These are phyloP conservation scores for Perizoma flavofasciatum DNA, from an alignment of 2,888 invertebrate genomes.

Conservation along the genomic window DNA sequence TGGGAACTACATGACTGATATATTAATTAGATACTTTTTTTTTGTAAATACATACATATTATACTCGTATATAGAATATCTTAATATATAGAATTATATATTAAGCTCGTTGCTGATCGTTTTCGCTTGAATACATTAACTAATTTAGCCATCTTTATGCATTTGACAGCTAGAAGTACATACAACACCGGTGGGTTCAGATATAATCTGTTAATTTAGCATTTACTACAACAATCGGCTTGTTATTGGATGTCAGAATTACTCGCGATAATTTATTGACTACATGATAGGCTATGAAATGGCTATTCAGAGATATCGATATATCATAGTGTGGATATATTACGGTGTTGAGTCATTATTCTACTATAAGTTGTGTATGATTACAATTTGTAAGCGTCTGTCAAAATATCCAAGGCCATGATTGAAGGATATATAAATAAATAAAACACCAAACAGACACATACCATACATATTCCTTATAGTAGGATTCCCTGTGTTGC, in stretches of 20 bases:
- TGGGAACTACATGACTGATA: too few relatives aligned
- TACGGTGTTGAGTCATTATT: constrained; percentile 2
- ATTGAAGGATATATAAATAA: too few relatives aligned
- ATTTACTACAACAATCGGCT: constrained; percentile 34
- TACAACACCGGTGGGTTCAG: constrained; percentile 17
- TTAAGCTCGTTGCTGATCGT: not conserved
- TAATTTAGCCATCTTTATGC: constrained; percentile 27
- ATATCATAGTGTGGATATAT: constrained; percentile 25
- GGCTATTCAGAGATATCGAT: constrained; percentile 28
- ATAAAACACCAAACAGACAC: too few relatives aligned
- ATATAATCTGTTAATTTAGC: constrained; percentile 31
- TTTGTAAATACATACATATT: too few relatives aligned
- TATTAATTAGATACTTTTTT: too few relatives aligned
- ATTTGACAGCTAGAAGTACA: constrained; percentile 24
- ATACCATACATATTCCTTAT: too few relatives aligned
- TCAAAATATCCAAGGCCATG: too few relatives aligned
- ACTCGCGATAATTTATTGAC: constrained; percentile 46
- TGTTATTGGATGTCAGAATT: constrained; percentile 41
- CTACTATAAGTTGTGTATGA: not conserved
- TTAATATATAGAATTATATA: too few relatives aligned
- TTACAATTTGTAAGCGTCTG: not conserved
- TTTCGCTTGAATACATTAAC: constrained; percentile 21
- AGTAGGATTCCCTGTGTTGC: too few relatives aligned
- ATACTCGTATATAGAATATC: too few relatives aligned
- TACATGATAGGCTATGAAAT: constrained; percentile 45